Conservation (phyloP, 92 coral and sea anemone species). For the Zoanthus sansibaricus region DNA sequence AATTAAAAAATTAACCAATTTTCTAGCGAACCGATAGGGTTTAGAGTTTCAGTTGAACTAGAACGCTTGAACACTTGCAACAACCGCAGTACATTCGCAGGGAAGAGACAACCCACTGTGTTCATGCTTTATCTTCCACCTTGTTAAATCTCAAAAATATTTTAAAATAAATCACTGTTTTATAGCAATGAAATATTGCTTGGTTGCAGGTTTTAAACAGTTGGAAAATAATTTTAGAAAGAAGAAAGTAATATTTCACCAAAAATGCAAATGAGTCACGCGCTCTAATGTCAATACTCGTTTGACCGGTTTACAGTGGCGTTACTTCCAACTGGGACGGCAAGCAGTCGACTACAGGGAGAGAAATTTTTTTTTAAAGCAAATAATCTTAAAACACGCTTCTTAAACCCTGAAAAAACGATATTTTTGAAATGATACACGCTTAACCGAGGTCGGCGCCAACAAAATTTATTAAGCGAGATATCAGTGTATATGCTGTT, state of each 20-base stretch:
- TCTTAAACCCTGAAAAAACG: not conserved
- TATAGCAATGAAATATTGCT: not conserved
- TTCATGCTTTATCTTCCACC: not conserved
- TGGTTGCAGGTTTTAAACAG: not conserved
- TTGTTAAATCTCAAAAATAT: not conserved
- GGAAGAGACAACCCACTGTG: not conserved
- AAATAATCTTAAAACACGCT: not conserved
- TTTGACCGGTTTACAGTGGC: constrained; percentile 40
- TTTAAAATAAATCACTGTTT: not conserved
- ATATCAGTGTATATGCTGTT: not conserved
- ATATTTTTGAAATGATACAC: not conserved
- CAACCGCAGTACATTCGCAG: not conserved
- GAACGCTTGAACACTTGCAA: not conserved
- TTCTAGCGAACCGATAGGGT: not conserved
- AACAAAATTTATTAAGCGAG: too few relatives aligned
- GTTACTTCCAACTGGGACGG: constrained; percentile 7
- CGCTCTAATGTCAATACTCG: constrained; percentile 20
- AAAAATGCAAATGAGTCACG: constrained; percentile 45
- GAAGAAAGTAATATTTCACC: not conserved
- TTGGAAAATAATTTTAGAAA: not conserved
- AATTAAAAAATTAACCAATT: not conserved
- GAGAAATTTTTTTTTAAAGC: not conserved
- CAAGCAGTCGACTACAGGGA: not conserved
- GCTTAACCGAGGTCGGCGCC: too few relatives aligned
- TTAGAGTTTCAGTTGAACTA: not conserved